Conservation (phyloP, 2,113 vertebrate species). For the Alces alces region DNA sequence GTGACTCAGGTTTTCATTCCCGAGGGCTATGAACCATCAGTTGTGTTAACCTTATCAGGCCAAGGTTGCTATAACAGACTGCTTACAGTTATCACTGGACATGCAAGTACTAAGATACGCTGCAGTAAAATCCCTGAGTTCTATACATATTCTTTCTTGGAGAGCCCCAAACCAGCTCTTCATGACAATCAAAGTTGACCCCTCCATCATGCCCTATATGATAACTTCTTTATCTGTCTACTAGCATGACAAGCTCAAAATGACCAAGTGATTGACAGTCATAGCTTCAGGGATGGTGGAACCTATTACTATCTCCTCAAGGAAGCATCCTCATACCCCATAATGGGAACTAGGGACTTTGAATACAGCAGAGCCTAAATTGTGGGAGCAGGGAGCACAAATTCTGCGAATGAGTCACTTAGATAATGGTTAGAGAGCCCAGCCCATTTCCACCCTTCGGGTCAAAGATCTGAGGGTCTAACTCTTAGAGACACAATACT, state of each 20-base stretch:
- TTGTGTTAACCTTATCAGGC: background rate
- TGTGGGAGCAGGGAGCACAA: background rate
- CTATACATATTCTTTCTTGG: background rate
- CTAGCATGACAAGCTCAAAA: background rate
- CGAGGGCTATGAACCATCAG: background rate
- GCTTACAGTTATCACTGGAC: background rate
- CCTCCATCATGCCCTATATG: background rate
- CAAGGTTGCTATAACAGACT: background rate
- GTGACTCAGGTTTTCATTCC: conserved; percentile 23
- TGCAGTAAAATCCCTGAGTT: background rate
- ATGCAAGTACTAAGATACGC: background rate
- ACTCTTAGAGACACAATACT: background rate
- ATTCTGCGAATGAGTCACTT: background rate
- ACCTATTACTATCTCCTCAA: background rate
- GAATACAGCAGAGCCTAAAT: background rate
- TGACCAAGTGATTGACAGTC: background rate
- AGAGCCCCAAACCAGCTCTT: background rate
- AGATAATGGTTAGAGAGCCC: background rate
- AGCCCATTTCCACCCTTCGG: background rate
- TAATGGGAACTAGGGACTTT: background rate
- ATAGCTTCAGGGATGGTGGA: background rate
- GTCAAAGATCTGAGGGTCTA: background rate
- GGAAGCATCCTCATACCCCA: background rate
- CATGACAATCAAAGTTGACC: too few relatives aligned
- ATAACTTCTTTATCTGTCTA: background rate